phyloP scores from a whole-genome alignment of 2,113 vertebrate genomes.

The Numenius arquata region DNA sequence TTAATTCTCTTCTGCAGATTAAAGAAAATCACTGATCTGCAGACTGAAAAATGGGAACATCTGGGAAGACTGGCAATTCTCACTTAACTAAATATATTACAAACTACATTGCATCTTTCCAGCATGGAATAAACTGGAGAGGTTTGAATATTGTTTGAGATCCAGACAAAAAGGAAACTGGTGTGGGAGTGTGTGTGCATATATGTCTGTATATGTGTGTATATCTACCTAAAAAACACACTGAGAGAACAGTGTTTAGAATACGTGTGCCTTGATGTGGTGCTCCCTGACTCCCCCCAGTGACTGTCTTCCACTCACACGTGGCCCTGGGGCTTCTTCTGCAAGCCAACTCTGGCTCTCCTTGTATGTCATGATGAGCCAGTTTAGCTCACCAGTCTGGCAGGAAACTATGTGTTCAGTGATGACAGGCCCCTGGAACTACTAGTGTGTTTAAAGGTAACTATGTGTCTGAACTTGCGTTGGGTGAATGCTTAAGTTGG shows the following conservation, averaged over 20 bases:
- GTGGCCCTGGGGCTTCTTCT: neutral
- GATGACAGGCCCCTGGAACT: neutral
- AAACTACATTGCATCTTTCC: neutral
- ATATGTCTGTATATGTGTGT: neutral
- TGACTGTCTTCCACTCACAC: neutral
- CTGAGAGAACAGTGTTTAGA: neutral
- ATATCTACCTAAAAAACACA: neutral
- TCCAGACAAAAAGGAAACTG: neutral
- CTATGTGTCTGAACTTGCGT: neutral
- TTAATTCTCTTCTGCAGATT: neutral
- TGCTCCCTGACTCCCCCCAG: neutral
- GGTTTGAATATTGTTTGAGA: neutral
- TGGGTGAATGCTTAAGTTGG: neutral
- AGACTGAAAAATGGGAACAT: neutral
- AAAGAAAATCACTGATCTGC: neutral
- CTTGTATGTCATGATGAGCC: neutral
- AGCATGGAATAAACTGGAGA: neutral
- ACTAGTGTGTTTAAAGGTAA: neutral
- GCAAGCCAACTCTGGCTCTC: neutral
- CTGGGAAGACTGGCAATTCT: neutral
- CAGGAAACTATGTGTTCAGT: neutral
- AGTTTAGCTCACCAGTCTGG: neutral
- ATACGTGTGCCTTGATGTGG: neutral
- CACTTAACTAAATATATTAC: neutral
- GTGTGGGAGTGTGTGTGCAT: neutral